Evolutionary conservation across 1,140 invertebrate genomes (phyloP).

Genomic region (Drosophila sturtevanti): DNA sequence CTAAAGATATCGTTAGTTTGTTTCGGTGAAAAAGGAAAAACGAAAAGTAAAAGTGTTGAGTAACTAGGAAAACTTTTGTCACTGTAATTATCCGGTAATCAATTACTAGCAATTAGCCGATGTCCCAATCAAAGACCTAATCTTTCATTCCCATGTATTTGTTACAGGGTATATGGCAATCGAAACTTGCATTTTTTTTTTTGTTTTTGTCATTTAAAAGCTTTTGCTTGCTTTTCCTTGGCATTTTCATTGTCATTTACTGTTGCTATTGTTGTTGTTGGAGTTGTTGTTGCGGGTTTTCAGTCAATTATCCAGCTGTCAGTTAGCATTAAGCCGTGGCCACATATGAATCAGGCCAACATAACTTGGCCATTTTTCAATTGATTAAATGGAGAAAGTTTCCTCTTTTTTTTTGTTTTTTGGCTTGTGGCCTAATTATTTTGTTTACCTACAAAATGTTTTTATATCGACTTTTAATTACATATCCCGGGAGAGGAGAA

Average conservation of each 20-base stretch:
- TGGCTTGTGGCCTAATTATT: constrained; percentile 1
- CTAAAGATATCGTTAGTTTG: neutral
- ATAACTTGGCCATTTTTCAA: constrained; percentile 6
- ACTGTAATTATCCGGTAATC: too few relatives aligned
- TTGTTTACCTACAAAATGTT: constrained; percentile 6
- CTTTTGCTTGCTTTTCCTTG: constrained; percentile 63
- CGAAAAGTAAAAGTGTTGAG: too few relatives aligned
- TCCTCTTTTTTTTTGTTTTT: neutral
- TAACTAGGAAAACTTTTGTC: too few relatives aligned
- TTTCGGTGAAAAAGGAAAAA: too few relatives aligned
- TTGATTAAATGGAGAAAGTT: constrained; percentile 3
- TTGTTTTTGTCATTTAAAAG: constrained; percentile 72
- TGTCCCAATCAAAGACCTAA: too few relatives aligned
- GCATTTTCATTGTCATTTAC: constrained; percentile 29
- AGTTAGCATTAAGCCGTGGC: constrained; percentile 32
- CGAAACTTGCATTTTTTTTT: neutral
- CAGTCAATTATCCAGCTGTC: constrained; percentile 51
- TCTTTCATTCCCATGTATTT: too few relatives aligned
- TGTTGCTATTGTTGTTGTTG: constrained; percentile 6
- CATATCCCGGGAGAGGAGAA: neutral
- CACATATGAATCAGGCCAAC: constrained; percentile 3
- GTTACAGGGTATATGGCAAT: neutral
- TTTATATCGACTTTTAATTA: constrained; percentile 7
- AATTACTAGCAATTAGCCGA: too few relatives aligned
- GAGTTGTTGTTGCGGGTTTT: constrained; percentile 19